phyloP scores from a whole-genome alignment of 2,888 invertebrate species.

The Scelioninae gen. 1 region DNA sequence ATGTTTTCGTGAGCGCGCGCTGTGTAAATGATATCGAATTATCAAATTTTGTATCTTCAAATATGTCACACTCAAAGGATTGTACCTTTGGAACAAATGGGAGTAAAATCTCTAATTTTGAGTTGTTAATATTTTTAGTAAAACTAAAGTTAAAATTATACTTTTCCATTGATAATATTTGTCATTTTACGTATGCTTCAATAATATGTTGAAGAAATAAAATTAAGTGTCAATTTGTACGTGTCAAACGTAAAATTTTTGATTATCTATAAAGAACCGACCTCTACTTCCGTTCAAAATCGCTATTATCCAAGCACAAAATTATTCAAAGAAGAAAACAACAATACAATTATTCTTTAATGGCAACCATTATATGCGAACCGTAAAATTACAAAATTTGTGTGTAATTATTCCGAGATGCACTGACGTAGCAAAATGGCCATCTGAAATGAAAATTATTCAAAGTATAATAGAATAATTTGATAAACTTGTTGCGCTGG shows the following conservation, averaged over 20 bases:
- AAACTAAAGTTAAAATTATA: too few relatives aligned
- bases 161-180: too few relatives aligned
- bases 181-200: too few relatives aligned
- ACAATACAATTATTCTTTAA: conserved; percentile 18
- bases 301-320: background rate
- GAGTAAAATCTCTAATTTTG: too few relatives aligned
- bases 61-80: too few relatives aligned
- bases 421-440: conserved; percentile 27
- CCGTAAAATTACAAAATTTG: conserved; percentile 36
- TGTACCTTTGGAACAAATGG: too few relatives aligned
- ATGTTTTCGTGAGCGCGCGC: too few relatives aligned
- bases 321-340: background rate
- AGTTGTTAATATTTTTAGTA: too few relatives aligned
- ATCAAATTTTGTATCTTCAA: too few relatives aligned
- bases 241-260: background rate
- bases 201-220: too few relatives aligned
- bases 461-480: conserved; percentile 43
- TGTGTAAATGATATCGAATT: too few relatives aligned
- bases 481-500: conserved; percentile 36
- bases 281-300: background rate
- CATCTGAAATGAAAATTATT: conserved; percentile 31
- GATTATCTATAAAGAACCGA: background rate
- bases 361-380: conserved; percentile 11
- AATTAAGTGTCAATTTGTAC: too few relatives aligned
- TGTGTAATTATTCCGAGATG: conserved; percentile 17